Evolutionary conservation across 1,140 invertebrate species (phyloP), one percentile per base, ranked within the genome.

Genomic region (Drosophila carrolli): DNA sequence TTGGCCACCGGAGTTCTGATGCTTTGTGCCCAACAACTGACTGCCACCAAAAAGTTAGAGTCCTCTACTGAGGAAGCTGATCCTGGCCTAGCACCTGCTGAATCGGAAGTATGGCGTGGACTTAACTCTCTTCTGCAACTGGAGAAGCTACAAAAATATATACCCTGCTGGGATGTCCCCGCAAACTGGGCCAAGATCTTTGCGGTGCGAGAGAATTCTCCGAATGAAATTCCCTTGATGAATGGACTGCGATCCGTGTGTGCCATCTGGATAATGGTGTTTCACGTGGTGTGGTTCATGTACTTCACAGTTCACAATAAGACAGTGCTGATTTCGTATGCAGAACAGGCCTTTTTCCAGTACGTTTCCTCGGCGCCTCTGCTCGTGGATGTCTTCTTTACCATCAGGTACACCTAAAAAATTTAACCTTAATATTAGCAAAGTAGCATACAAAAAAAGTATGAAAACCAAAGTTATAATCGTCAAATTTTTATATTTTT

Each of bases 341-440:
- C 84, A 2, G 92, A 92, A 50, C 80, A 88, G 68, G 66, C 78
- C 0, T 90, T 91, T 44, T 92, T 91, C 29, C 92, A 92, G 27
- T 92, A 91, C 38, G 84, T 92, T 10, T 91, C 91, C 7, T 92
- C 91, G 6, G 91, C 92, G 2, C 90, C 92, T 3, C 53, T 92
- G 14, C 71, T 92, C 2, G 92, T 92, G 8, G 92, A 92, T 76
- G 85, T 92, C n/a, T 92, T 92, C 62, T 92, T 92, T 57, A 92
- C 90, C 29, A 92, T 92, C 13, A 92, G 91, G 91, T 92, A 2
- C 14, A 1, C 19, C 13, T 8, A 3, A 27, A 4, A 19, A 19
- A 16, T 16, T 2, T 23, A 4, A 4, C 23, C 10, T 37, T 32
- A 32, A 32, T 8, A 23, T 32, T 8, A 32, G 29, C 29, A 32